Evolutionary conservation across 2,797 vertebrate genomes (phyloP), one percentile per base, ranked within the genome.

Genomic region (Salmo trutta): DNA sequence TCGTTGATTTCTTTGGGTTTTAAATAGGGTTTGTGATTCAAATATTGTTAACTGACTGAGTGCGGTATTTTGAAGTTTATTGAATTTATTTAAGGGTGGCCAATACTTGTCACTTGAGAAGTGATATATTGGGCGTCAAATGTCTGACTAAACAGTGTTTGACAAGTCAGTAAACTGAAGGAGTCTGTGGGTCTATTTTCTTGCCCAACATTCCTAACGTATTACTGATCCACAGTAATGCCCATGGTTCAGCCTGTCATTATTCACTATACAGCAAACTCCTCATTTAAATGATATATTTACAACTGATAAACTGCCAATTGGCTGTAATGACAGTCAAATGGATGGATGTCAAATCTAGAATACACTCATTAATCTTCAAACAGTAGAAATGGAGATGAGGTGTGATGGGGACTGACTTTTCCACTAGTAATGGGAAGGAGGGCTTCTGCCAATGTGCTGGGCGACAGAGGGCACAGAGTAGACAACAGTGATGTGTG

Each of bases 61-160:
- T 81, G 79, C 52, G 75, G 64, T 84, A 84, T 73, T 84, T 79
- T 82, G 73, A 83, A 82, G 86, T 87, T 87, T 90, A 90, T 84
- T 86, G 81, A 81, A 80, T 79, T 77, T 56, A 56, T 56, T 56
- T 19, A 53, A 27, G 66, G 16, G 75, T 52, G 77, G 75, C 72
- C 17, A 77, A 62, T 62, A 75, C 41, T 73, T 74, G 65, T 77
- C 64, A 59, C 54, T 59, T 71, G 75, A 68, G 52, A 80, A 10
- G 3, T 64, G 77, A 79, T 77, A 56, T 70, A 75, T 83, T 64
- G 75, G 53, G 71, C 66, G 74, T 56, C 77, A 70, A 74, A 68
- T 59, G 14, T 52, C 47, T 75, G 54, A 51, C 59, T 19, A 31
- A 3, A 16, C 29, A 66, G 69, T 52, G 36, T 27, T 64, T 71